Evolutionary conservation across 2,888 invertebrate species (phyloP).

Genomic region (Drosophila anomelani): DNA sequence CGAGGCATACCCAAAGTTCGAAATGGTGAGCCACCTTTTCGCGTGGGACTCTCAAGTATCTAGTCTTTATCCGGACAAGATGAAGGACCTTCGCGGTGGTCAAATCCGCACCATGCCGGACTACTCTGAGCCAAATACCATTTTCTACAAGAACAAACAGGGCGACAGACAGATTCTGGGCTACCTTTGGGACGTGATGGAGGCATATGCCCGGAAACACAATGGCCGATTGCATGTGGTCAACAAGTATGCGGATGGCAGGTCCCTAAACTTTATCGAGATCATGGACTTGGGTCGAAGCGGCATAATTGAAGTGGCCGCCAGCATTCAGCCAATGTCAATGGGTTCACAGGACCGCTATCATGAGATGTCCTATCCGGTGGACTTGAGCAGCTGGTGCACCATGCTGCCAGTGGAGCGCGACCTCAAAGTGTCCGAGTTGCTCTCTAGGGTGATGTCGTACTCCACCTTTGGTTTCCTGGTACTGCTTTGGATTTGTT

Average conservation of each 20-base stretch:
- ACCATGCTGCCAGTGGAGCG: slow-evolving; percentile 63
- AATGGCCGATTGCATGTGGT: slow-evolving; percentile 55
- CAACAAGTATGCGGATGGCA: slow-evolving; percentile 1
- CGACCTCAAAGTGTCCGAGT: slow-evolving; percentile 16
- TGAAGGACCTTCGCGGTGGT: slow-evolving; percentile 39
- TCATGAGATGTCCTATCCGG: slow-evolving; percentile 57
- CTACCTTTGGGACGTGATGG: slow-evolving; percentile 64
- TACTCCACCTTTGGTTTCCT: slow-evolving; percentile 19
- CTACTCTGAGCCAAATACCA: slow-evolving; percentile 65
- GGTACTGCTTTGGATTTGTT: slow-evolving; percentile 26
- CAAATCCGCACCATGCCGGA: slow-evolving; percentile 58
- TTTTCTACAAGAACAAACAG: slow-evolving; percentile 45
- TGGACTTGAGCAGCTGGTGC: slow-evolving; percentile 58
- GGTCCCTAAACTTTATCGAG: slow-evolving; percentile 38
- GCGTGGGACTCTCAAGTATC: background rate
- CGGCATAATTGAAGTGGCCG: slow-evolving; percentile 55
- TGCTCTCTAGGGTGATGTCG: slow-evolving; percentile 28
- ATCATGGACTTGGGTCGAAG: slow-evolving; percentile 46
- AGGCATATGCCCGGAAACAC: slow-evolving; percentile 46
- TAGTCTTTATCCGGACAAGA: slow-evolving; percentile 56
- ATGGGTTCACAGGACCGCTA: slow-evolving; percentile 15
- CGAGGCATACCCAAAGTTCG: slow-evolving; percentile 50
- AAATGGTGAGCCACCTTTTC: slow-evolving; percentile 30
- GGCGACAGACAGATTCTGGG: slow-evolving; percentile 44
- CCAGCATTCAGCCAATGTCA: slow-evolving; percentile 52